Conservation (phyloP, 2,113 vertebrate genomes). For the Scalopus aquaticus region DNA sequence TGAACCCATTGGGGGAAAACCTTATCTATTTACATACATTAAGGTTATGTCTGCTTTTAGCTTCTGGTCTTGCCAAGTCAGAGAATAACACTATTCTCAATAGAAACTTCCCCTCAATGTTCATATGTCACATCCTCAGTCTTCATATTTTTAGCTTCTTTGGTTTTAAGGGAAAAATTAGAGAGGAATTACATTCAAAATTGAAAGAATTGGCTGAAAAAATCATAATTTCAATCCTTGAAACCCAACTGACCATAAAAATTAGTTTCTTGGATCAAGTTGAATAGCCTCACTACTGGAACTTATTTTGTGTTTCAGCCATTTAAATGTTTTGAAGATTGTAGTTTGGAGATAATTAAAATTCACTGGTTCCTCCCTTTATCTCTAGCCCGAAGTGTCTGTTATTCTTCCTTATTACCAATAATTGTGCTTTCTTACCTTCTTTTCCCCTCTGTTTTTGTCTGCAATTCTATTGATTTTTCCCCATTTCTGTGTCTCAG, state of each 20-base stretch:
- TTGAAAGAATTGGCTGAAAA: slow-evolving; percentile 59
- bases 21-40: slow-evolving; percentile 16
- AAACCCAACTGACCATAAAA: slow-evolving; percentile 37
- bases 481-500: neutral
- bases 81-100: neutral
- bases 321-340: neutral
- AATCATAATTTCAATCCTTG: slow-evolving; percentile 63
- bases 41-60: neutral
- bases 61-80: slow-evolving; percentile 21
- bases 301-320: neutral
- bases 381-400: neutral
- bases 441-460: neutral
- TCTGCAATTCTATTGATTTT: neutral
- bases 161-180: slow-evolving; percentile 37
- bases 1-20: neutral
- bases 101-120: neutral
- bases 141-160: slow-evolving; percentile 47
- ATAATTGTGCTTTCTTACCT: neutral
- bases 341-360: neutral
- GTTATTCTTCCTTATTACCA: neutral
- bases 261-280: slow-evolving; percentile 55
- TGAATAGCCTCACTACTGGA: slow-evolving; percentile 51
- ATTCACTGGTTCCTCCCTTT: neutral
- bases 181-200: slow-evolving; percentile 63
- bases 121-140: neutral